phyloP scores from a whole-genome alignment of 2,888 invertebrate genomes.

The Uropetala carovei region DNA sequence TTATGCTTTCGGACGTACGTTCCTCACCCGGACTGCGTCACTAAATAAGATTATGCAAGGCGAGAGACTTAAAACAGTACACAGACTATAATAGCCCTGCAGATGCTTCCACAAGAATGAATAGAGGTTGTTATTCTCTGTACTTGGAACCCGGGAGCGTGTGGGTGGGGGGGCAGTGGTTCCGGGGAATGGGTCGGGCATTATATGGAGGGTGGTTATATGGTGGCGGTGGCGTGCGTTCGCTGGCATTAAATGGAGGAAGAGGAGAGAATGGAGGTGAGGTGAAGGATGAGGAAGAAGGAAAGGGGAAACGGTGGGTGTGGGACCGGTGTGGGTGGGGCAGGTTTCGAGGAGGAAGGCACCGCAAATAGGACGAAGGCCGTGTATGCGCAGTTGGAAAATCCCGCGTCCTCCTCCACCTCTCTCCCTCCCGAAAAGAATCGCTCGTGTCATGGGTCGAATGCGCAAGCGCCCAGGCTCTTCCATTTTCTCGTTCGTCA shows the following conservation, averaged over 20 bases:
- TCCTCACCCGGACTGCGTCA: not conserved
- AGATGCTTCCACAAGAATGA: slow-evolving; percentile 48
- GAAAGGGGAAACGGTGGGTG: not conserved
- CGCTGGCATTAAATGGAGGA: slow-evolving; percentile 26
- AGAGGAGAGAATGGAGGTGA: not conserved
- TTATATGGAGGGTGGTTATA: not conserved
- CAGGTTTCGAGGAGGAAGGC: slow-evolving; percentile 20
- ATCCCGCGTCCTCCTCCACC: slow-evolving; percentile 8
- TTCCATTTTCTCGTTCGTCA: slow-evolving; percentile 53
- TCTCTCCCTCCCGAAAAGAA: not conserved
- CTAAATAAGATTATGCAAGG: not conserved
- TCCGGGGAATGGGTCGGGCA: slow-evolving; percentile 20
- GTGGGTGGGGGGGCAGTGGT: slow-evolving; percentile 17
- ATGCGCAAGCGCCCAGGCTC: slow-evolving; percentile 28
- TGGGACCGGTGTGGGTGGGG: not conserved
- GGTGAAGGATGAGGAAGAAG: not conserved
- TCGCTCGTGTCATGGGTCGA: not conserved
- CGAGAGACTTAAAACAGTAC: slow-evolving; percentile 6
- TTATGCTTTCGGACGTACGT: not conserved
- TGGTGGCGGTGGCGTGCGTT: slow-evolving; percentile 47
- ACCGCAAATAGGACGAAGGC: slow-evolving; percentile 63
- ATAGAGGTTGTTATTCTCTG: slow-evolving; percentile 60
- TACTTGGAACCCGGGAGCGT: not conserved
- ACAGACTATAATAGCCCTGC: slow-evolving; percentile 17
- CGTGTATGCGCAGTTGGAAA: slow-evolving; percentile 60